phyloP scores from a whole-genome alignment of 1,140 invertebrate genomes.

The honey bee (Apis mellifera) region Amel_HAv3.1 CM009940.2:5050001-5050500 shows the following conservation, averaged over 20 bases:
- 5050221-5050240: neutral
- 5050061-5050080: neutral
- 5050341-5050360: neutral
- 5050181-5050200: neutral
- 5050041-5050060: neutral
- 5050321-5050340: neutral
- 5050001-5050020: neutral
- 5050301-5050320: neutral
- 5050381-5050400: neutral
- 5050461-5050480: too few species aligned
- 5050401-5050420: constrained; percentile 1
- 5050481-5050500: too few species aligned
- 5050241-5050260: neutral
- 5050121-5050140: neutral
- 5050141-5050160: constrained; percentile 12
- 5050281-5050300: neutral
- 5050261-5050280: neutral
- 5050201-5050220: constrained; percentile 11
- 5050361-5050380: neutral
- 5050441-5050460: too few species aligned
- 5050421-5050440: neutral
- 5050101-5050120: constrained; percentile 17
- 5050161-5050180: neutral
- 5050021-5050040: constrained; percentile 1
- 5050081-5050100: neutral